Conservation (phyloP, 2,113 vertebrate genomes). For the human (Homo sapiens) region DNA sequence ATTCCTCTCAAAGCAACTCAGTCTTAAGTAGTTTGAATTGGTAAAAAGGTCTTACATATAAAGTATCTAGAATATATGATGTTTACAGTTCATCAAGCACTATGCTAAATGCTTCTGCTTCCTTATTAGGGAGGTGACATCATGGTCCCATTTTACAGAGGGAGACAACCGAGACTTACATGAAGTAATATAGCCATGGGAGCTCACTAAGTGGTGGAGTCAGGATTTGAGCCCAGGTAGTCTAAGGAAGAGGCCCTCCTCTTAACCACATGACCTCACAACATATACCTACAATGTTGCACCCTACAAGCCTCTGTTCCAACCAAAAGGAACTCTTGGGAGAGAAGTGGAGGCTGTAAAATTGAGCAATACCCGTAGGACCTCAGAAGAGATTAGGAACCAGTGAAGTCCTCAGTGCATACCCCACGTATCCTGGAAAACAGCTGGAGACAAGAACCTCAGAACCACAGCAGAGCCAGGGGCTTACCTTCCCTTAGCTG, state of each 20-base stretch:
- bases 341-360: neutral
- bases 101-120: neutral
- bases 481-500: neutral
- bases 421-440: neutral
- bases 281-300: fast-evolving
- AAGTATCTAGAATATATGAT: neutral
- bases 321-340: neutral
- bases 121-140: neutral
- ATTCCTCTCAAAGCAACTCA: slow-evolving; percentile 18
- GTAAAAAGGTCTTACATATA: neutral
- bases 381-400: neutral
- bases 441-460: neutral
- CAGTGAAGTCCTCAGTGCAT: neutral
- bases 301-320: neutral
- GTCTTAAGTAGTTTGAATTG: neutral
- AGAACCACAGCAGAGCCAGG: neutral
- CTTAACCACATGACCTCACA: neutral
- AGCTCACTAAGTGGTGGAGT: too few species aligned
- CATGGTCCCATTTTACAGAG: neutral
- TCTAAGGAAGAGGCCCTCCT: neutral
- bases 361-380: neutral
- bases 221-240: neutral
- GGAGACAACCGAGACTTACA: neutral
- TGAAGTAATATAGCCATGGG: neutral
- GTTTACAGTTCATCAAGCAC: too few species aligned